Evolutionary conservation across 2,113 vertebrate species (phyloP).

Genomic region (Ginglymostoma cirratum): DNA sequence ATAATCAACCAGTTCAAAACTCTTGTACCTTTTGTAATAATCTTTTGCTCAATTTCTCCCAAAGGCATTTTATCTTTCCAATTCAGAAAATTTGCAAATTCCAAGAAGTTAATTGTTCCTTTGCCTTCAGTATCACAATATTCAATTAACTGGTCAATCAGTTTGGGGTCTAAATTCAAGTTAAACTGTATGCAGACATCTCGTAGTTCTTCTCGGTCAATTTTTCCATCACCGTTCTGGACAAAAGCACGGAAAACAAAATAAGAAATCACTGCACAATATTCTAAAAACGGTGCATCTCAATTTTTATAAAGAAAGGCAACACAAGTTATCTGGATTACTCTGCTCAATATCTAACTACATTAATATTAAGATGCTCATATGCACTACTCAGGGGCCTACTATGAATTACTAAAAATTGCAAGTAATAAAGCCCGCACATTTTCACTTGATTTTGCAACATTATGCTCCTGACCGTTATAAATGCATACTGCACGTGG

Average conservation of each 20-base stretch:
- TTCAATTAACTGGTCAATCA: conserved; percentile 70
- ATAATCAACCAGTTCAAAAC: not conserved
- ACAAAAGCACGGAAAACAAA: conserved; percentile 24
- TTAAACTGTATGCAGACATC: conserved; percentile 62
- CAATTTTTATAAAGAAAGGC: not conserved
- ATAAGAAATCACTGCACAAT: not conserved
- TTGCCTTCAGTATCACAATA: conserved; percentile 72
- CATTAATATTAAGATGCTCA: not conserved
- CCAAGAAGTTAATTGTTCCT: conserved; percentile 67
- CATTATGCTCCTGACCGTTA: not conserved
- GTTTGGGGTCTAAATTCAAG: conserved; percentile 53
- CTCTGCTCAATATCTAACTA: not conserved
- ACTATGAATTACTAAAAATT: not conserved
- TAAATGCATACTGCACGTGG: not conserved
- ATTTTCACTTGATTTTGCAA: not conserved
- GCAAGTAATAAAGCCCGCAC: not conserved
- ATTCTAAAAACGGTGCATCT: not conserved
- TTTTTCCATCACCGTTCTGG: conserved; percentile 68
- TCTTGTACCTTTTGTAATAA: conserved; percentile 60
- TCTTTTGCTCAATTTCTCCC: conserved; percentile 55
- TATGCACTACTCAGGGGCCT: not conserved
- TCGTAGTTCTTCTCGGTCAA: conserved; percentile 65
- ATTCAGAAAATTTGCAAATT: conserved; percentile 80
- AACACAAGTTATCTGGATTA: not conserved
- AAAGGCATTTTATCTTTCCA: conserved; percentile 75